Percentiles rank a stretch among this genome's conserved stretches.
phyloP scores from a whole-genome alignment of 2,888 invertebrate species.

The Tribolium freemani region DNA sequence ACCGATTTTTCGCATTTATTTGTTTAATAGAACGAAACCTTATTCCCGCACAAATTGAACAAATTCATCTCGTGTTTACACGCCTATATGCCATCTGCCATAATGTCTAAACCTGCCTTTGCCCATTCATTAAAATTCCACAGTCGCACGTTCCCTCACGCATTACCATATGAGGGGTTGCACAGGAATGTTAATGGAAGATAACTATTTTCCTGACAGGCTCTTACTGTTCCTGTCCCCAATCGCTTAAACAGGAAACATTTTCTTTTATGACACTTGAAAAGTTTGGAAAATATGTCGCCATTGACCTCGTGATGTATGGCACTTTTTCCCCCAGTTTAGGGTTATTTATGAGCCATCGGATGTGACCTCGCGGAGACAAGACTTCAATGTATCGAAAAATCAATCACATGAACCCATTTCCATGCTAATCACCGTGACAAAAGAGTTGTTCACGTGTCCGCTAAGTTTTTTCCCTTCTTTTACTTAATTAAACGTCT shows the following conservation, averaged over 20 bases:
- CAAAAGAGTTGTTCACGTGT: neutral
- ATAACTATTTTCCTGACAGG: slow-evolving; percentile 37
- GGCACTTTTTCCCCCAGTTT: slow-evolving; percentile 3
- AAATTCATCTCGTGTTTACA: slow-evolving; percentile 23
- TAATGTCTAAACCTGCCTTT: slow-evolving; percentile 17
- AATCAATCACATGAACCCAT: slow-evolving; percentile 27
- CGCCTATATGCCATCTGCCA: slow-evolving; percentile 4
- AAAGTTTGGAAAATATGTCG: slow-evolving; percentile 6
- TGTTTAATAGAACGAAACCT: neutral
- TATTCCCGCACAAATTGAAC: neutral
- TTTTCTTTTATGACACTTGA: slow-evolving; percentile 9
- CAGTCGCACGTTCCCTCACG: slow-evolving; percentile 29
- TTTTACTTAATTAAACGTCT: neutral
- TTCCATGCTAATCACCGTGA: slow-evolving; percentile 16
- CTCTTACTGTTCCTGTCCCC: slow-evolving; percentile 57
- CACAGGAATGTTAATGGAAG: slow-evolving; percentile 45
- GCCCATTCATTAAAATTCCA: slow-evolving; percentile 41
- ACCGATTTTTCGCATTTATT: neutral
- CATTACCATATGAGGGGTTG: slow-evolving; percentile 41
- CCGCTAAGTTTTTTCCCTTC: neutral
- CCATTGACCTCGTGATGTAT: slow-evolving; percentile 10
- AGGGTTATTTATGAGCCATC: slow-evolving; percentile 11
- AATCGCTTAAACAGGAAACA: neutral
- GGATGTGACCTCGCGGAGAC: slow-evolving; percentile 5
- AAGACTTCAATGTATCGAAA: slow-evolving; percentile 14